Base-by-base conservation (phyloP, 2,113 vertebrate species). In the Chunga burmeisteri region DNA sequence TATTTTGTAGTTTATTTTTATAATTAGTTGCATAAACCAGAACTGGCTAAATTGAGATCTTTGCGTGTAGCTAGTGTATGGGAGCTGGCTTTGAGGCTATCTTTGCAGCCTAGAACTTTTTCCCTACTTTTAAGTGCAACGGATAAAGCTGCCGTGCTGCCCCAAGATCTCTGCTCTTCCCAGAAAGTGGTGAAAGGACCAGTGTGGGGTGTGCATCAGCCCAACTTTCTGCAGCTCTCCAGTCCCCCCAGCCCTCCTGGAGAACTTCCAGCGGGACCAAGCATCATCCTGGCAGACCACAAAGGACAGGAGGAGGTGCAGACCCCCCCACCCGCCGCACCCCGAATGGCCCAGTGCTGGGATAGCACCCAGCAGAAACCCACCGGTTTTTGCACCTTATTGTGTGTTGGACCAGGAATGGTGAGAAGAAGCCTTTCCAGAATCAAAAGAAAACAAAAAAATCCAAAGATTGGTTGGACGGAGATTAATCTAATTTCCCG, bases 171-270 rank as follows among this genome's bases (percentile, higher is more conserved):
- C 16, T 9, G 53, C 26, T 50, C 22, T 38, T 27, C 49, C 17
- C 50, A 14, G 4, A 14, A 11, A 2, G 17, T 1, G 4, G 23
- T 0, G 46, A 16, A 56, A 36, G 40, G 70, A 59, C 16, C 7
- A 5, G 36, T 2, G 10, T 53, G 13, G 36, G 52, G 36, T 38
- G 5, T 19, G 30, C 38, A 2, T 13, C 82, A 65, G 27, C n/a
- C 27, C 18, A 7, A 6, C 21, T 32, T 38, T n/a, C 61, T 22
- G 29, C 71, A 40, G 61, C 61, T 47, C 26, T 16, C 27, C 49
- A 4, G 3, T 14, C 21, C 34, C 34, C 40, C 50, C 50, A 12
- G n/a, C 16, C 34, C 12, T 56, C 18, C 30, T 1, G 4, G 9
- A 29, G 61, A 23, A 13, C 34, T 27, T 27, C 70, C 49, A 32